These are phyloP conservation scores for Lutjanus campechanus DNA, from an alignment of 2,797 vertebrate species.

Conservation along the genomic window DNA sequence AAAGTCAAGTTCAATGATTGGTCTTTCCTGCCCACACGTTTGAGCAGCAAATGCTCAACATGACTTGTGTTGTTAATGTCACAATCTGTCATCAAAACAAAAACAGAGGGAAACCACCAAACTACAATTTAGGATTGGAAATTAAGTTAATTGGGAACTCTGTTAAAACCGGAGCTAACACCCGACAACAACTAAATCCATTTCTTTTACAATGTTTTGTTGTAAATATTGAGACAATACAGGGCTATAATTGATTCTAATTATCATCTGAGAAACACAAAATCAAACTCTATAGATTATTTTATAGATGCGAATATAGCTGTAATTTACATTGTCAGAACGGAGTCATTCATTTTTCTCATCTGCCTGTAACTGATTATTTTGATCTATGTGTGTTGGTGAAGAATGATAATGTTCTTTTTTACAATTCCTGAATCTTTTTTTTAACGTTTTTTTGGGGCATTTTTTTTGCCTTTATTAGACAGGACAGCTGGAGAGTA, in stretches of 20 bases:
- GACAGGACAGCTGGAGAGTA: too few species aligned
- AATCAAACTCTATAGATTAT: not conserved
- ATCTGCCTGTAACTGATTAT: not conserved
- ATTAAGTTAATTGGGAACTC: not conserved
- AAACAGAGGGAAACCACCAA: not conserved
- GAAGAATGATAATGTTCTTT: not conserved
- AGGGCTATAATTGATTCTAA: not conserved
- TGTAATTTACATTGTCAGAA: not conserved
- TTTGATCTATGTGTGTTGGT: not conserved
- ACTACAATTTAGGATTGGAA: not conserved
- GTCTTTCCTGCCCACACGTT: not conserved
- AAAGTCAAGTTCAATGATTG: not conserved
- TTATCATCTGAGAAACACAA: not conserved
- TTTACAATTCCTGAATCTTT: too few species aligned
- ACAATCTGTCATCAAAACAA: conserved; percentile 8
- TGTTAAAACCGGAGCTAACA: not conserved
- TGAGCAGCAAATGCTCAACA: conserved; percentile 4
- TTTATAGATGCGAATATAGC: not conserved
- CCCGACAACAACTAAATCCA: not conserved
- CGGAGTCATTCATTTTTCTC: not conserved
- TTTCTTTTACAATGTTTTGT: not conserved
- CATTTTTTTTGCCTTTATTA: too few species aligned
- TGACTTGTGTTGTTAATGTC: conserved; percentile 7
- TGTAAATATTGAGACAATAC: not conserved
- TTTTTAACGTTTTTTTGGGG: too few species aligned